A percentile compares a stretch with the other conserved stretches of the same genome.
These are phyloP conservation scores for Eubucco bourcierii DNA, from an alignment of 2,113 vertebrate genomes.

Conservation along the genomic window DNA sequence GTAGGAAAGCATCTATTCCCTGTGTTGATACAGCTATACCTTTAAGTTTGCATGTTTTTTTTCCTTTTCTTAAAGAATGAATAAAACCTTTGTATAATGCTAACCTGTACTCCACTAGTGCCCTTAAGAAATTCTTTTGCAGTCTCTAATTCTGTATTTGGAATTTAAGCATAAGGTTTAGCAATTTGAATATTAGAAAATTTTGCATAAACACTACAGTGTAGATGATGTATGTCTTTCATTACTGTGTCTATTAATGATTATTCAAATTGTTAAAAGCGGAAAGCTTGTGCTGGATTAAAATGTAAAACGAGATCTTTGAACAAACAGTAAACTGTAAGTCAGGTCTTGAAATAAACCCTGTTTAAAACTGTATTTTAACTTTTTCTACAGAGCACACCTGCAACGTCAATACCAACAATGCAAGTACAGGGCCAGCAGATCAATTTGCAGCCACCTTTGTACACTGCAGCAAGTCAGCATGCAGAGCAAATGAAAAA, in stretches of 20 bases:
- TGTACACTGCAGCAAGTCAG: conserved; percentile 78
- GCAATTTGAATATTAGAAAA: not conserved
- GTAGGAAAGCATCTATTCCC: not conserved
- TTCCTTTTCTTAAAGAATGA: not conserved
- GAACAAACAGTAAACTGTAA: not conserved
- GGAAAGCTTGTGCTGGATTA: not conserved
- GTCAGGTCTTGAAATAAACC: not conserved
- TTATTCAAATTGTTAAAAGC: not conserved
- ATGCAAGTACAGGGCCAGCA: conserved; percentile 79
- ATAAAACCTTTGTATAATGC: not conserved
- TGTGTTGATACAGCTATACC: not conserved
- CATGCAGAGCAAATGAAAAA: conserved; percentile 86
- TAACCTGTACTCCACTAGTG: not conserved
- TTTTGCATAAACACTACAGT: not conserved
- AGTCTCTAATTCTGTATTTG: not conserved
- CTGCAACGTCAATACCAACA: conserved; percentile 81
- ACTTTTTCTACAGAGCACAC: conserved; percentile 76
- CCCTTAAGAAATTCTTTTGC: not conserved
- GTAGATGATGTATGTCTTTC: not conserved
- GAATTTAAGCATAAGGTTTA: not conserved
- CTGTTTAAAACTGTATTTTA: conserved; percentile 47
- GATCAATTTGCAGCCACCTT: conserved; percentile 79
- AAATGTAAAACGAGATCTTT: not conserved
- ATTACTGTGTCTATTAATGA: not conserved
- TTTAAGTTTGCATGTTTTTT: not conserved